Conservation (phyloP, 2,888 invertebrate species). For the Tortrix viridana region DNA sequence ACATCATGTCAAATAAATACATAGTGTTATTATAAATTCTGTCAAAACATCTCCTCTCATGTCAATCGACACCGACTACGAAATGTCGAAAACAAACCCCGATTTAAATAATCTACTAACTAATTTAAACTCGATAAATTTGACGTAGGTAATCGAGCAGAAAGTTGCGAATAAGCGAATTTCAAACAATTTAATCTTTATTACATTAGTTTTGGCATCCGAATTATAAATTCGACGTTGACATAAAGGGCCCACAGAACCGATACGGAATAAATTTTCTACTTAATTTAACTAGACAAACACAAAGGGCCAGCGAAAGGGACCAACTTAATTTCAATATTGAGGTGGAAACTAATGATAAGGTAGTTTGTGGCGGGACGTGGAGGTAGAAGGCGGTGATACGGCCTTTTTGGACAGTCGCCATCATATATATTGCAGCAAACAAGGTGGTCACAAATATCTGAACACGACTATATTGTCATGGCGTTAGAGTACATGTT, state of each 20-base stretch:
- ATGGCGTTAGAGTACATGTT: no score
- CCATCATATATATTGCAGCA: no score
- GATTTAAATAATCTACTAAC: neutral
- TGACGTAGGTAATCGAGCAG: slow-evolving; percentile 42
- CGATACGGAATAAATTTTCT: slow-evolving; percentile 83
- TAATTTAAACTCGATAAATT: slow-evolving; percentile 12
- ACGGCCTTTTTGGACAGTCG: neutral
- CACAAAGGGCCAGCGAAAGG: slow-evolving; percentile 76
- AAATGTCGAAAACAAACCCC: no score
- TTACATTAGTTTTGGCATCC: slow-evolving; percentile 65
- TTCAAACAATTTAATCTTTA: slow-evolving; percentile 40
- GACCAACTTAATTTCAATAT: slow-evolving; percentile 76
- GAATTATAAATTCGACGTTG: slow-evolving; percentile 81
- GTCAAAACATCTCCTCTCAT: no score
- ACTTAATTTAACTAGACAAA: slow-evolving; percentile 83
- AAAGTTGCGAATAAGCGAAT: slow-evolving; percentile 25
- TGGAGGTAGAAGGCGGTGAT: slow-evolving; percentile 41
- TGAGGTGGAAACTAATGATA: slow-evolving; percentile 81
- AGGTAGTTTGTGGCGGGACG: slow-evolving; percentile 62
- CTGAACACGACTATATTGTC: no score
- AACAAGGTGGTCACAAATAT: no score
- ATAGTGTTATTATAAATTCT: no score
- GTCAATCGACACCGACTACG: no score
- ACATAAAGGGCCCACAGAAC: slow-evolving; percentile 69
- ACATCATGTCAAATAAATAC: neutral